Percentiles rank a stretch among this genome's conserved stretches.
Conservation (phyloP, 2,797 vertebrate genomes). For the Ambastaia sidthimunki region DNA sequence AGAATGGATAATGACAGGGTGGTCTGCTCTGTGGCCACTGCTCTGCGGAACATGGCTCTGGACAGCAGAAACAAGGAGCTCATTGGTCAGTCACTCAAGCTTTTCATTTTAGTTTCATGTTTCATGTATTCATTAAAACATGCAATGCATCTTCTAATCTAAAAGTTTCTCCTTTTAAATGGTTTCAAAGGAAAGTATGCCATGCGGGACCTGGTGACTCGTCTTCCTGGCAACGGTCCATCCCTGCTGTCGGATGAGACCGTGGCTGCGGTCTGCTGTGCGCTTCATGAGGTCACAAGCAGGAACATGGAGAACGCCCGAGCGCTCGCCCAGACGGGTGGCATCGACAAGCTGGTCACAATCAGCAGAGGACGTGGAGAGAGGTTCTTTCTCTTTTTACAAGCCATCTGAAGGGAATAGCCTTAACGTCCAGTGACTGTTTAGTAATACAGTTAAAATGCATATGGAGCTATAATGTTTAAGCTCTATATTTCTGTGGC, state of each 20-base stretch:
- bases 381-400: constrained; percentile 73
- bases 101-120: background rate
- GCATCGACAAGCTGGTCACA: constrained; percentile 96
- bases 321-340: constrained; percentile 90
- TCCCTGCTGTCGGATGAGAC: constrained; percentile 91
- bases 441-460: background rate
- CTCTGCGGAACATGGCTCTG: constrained; percentile 94
- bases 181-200: constrained; percentile 90
- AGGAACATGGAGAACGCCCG: constrained; percentile 99
- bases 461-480: background rate
- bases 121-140: constrained; percentile 18
- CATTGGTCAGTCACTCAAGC: constrained; percentile 81
- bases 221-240: constrained; percentile 85
- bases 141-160: background rate
- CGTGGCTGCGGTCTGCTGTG: constrained; percentile 93
- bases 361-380: constrained; percentile 96
- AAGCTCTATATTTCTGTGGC: constrained; percentile 38
- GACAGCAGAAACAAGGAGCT: constrained; percentile 97
- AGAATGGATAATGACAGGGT: constrained; percentile 98
- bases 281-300: constrained; percentile 95
- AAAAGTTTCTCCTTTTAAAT: background rate
- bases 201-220: constrained; percentile 94
- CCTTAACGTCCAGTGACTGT: background rate
- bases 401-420: background rate
- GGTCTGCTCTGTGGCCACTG: constrained; percentile 94